Conservation (phyloP, 2,113 vertebrate genomes). For the Hemiscyllium ocellatum region DNA sequence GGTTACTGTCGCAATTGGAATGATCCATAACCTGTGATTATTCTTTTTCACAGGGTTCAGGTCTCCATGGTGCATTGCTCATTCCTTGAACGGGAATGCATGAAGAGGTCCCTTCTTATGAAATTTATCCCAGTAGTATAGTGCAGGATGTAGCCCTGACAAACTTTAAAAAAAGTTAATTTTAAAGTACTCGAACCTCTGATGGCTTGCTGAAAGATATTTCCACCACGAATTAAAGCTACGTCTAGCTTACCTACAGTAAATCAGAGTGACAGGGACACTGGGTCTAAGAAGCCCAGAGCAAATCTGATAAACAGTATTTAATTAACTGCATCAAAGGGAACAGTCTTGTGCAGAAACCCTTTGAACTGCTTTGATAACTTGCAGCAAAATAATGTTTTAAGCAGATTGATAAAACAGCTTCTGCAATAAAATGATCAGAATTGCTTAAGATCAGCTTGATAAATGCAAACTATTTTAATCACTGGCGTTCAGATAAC, state of each 20-base stretch:
- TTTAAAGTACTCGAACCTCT: constrained; percentile 1
- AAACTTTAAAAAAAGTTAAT: constrained; percentile 1
- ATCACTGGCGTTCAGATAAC: not conserved
- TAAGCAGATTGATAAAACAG: not conserved
- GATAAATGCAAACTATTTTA: constrained; percentile 12
- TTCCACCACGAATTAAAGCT: not conserved
- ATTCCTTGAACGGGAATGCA: constrained; percentile 18
- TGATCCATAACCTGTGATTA: constrained; percentile 36
- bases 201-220: not conserved
- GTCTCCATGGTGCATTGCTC: constrained; percentile 23
- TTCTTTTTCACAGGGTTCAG: constrained; percentile 34
- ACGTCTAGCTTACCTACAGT: constrained; percentile 14
- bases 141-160: not conserved
- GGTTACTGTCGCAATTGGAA: not conserved
- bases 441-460: constrained; percentile 6
- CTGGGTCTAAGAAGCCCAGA: not conserved
- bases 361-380: constrained; percentile 34
- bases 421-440: constrained; percentile 12
- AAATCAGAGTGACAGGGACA: constrained; percentile 15
- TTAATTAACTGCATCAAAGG: constrained; percentile 34
- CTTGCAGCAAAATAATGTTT: not conserved
- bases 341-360: constrained; percentile 21
- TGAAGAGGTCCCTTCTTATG: constrained; percentile 18
- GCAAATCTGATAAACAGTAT: constrained; percentile 36
- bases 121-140: not conserved